Percentiles rank a stretch among this genome's conserved stretches.
Evolutionary conservation across 1,140 invertebrate genomes (phyloP).

Genomic region (Gryon sp.): DNA sequence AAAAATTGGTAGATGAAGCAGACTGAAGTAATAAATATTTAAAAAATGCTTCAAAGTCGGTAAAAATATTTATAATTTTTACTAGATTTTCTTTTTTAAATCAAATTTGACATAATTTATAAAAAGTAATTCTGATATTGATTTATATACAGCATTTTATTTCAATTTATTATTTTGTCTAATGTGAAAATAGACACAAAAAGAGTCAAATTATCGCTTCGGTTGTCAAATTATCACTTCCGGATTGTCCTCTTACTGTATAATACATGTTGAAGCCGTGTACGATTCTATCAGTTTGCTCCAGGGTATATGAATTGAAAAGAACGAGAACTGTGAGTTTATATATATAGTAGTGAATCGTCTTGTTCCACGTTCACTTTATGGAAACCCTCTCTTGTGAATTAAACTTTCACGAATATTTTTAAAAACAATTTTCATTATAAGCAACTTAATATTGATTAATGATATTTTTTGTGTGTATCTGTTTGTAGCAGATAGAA

Average conservation of each 20-base stretch:
- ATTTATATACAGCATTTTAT: too few species aligned
- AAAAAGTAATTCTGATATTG: too few species aligned
- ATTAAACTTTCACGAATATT: slow-evolving; percentile 60
- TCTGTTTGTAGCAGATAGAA: slow-evolving; percentile 11
- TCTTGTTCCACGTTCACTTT: slow-evolving; percentile 75
- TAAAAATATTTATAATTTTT: too few species aligned
- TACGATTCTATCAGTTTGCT: slow-evolving; percentile 38
- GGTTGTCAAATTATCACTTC: slow-evolving; percentile 20
- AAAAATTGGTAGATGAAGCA: too few species aligned
- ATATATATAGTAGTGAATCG: slow-evolving; percentile 69
- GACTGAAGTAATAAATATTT: too few species aligned
- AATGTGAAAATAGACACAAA: too few species aligned
- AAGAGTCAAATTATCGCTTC: slow-evolving; percentile 1
- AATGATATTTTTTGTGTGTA: neutral
- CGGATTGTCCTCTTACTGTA: slow-evolving; percentile 68
- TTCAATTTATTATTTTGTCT: too few species aligned
- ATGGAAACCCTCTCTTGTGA: slow-evolving; percentile 53
- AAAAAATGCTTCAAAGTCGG: too few species aligned
- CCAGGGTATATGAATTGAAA: slow-evolving; percentile 55
- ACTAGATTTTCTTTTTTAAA: too few species aligned
- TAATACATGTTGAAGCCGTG: slow-evolving; percentile 66
- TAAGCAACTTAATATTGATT: slow-evolving; percentile 11
- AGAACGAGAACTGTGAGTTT: slow-evolving; percentile 67
- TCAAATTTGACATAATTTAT: too few species aligned
- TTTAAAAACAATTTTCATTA: slow-evolving; percentile 34